These are phyloP conservation scores for Zaprionus tsacasi DNA, from an alignment of 1,140 invertebrate genomes.

Conservation along the genomic window DNA sequence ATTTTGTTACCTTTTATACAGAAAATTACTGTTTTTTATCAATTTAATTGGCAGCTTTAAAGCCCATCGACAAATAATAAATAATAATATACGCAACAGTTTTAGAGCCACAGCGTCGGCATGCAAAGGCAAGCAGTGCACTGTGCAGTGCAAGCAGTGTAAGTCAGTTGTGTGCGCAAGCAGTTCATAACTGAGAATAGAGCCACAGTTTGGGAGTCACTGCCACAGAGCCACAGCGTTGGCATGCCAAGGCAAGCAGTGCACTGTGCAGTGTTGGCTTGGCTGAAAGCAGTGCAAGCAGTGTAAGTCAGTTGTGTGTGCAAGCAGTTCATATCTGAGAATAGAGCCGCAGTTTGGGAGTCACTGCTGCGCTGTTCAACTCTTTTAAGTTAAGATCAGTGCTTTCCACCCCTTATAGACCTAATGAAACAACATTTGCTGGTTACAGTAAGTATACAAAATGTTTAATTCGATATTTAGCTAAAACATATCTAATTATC, in stretches of 20 bases:
- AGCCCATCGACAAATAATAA: not conserved
- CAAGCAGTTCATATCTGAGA: not conserved
- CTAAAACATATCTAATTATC: conserved; percentile 8
- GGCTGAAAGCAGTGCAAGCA: not conserved
- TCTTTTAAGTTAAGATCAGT: not conserved
- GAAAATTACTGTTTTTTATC: not conserved
- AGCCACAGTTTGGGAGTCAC: conserved; percentile 8
- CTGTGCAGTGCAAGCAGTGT: not conserved
- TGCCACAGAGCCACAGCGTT: no score
- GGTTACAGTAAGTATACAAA: conserved; percentile 42
- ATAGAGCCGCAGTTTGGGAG: not conserved
- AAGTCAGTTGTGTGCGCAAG: not conserved
- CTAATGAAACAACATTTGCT: not conserved
- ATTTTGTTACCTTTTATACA: conserved; percentile 50
- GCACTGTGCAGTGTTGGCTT: no score
- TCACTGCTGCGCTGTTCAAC: not conserved
- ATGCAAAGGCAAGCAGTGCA: not conserved
- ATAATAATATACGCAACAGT: not conserved
- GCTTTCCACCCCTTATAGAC: not conserved
- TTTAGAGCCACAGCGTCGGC: not conserved
- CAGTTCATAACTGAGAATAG: not conserved
- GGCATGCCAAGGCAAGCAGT: no score
- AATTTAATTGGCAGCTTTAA: not conserved
- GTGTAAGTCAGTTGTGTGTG: not conserved
- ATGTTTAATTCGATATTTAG: conserved; percentile 60